Evolutionary conservation across 2,797 vertebrate species (phyloP).

Genomic region (Sebastes kiyomatsui): DNA sequence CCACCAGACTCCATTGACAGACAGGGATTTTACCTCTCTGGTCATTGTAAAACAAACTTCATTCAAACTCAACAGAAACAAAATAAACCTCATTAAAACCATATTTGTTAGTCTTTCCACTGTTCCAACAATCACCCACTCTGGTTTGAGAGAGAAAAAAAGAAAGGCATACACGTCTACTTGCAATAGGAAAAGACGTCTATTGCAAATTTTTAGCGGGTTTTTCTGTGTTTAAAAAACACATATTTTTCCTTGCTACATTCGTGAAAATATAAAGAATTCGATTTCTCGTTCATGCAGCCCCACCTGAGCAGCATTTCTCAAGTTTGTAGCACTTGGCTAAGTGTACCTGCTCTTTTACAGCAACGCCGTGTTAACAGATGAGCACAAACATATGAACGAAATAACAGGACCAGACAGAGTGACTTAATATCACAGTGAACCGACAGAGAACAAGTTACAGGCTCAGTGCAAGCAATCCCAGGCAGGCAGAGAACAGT

Average conservation of each 20-base stretch:
- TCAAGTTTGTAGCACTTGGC: neutral
- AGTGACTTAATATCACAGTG: neutral
- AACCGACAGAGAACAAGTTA: neutral
- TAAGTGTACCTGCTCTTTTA: neutral
- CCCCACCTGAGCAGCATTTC: neutral
- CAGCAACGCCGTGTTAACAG: neutral
- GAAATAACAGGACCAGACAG: neutral
- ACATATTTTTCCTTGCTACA: neutral
- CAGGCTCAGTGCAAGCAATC: neutral
- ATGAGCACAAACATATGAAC: neutral
- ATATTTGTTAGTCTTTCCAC: neutral
- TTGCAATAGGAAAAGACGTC: no score
- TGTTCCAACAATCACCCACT: neutral
- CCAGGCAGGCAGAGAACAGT: neutral
- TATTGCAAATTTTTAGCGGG: no score
- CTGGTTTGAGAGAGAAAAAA: neutral
- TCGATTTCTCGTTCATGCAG: neutral
- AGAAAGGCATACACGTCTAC: neutral
- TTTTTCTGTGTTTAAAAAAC: neutral
- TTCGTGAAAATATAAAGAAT: neutral
- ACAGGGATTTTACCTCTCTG: neutral
- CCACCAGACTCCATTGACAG: no score
- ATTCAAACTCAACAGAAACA: neutral
- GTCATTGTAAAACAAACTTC: neutral
- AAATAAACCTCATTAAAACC: neutral